Conservation (phyloP, 2,888 invertebrate species). For the Drosophila testacea region DNA sequence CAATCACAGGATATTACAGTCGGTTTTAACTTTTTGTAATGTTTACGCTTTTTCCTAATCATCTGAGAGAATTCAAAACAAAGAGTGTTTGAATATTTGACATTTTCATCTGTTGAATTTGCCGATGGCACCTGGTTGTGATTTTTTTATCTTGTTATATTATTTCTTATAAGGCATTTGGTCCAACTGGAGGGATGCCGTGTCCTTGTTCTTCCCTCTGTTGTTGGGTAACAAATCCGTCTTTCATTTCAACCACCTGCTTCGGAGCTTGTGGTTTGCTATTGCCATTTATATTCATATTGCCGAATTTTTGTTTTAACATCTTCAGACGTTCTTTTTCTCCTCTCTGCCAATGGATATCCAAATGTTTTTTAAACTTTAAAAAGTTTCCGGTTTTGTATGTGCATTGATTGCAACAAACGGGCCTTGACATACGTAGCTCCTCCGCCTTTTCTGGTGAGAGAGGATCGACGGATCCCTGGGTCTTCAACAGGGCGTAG, state of each 20-base stretch:
- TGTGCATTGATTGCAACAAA: constrained; percentile 45
- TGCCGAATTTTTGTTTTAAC: constrained; percentile 1
- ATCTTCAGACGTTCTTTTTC: not conserved
- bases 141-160: constrained; percentile 6
- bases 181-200: not conserved
- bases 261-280: not conserved
- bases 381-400: constrained; percentile 13
- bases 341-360: constrained; percentile 27
- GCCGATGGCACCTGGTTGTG: not conserved
- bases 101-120: not conserved
- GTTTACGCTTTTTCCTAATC: too few species aligned
- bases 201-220: too few species aligned
- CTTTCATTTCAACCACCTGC: not conserved
- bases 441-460: constrained; percentile 1
- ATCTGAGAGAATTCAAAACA: too few species aligned
- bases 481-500: constrained; percentile 11
- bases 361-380: constrained; percentile 32
- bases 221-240: not conserved
- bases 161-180: constrained; percentile 10
- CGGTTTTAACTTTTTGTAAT: not conserved
- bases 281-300: constrained; percentile 18
- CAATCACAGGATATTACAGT: not conserved
- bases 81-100: not conserved
- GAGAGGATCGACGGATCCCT: constrained; percentile 26
- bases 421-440: not conserved